Evolutionary conservation across 2,888 invertebrate genomes (phyloP), one percentile per base, ranked within the genome.

Genomic region (Leptopilina drosophilae): DNA sequence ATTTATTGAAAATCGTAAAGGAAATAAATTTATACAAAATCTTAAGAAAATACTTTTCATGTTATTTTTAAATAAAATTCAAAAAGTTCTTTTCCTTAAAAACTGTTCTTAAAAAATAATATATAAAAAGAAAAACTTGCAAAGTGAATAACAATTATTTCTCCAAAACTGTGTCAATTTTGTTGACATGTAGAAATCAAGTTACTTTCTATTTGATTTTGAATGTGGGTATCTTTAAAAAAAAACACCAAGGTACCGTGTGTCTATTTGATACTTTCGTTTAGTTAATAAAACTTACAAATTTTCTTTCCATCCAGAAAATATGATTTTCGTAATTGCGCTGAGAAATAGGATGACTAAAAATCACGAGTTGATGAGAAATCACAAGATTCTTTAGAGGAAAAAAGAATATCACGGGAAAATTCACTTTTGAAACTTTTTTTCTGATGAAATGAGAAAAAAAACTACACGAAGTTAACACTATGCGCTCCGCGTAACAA

Each of bases 401-500:
- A 33, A 33, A 33, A 33, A 33, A 3, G 33, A 1, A 12, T n/a
- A 33, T 11, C 3, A 40, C 56, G 40, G 5, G 9, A 56, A 73
- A 73, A 73, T 33, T 56, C 33, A 56, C 33, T 26, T 14, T 53
- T 53, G 0, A 0, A 56, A 73, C 53, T 8, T 26, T n/a, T 5
- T 56, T n/a, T 4, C 0, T 15, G 3, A 5, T 20, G 33, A 59
- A 26, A 26, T 14, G 9, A 5, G 4, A 33, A 5, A 5, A 9
- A 5, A 5, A 14, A 56, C n/a, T 7, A 40, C 62, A 65, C 86
- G 82, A 87, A 81, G 83, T 81, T 82, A 82, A 87, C 87, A 83
- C 84, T 85, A 87, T 87, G 89, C 90, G 87, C 88, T 88, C 84
- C 90, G 87, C 87, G 84, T 75, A 77, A 84, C 84, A 85, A 90